These are phyloP conservation scores for Holotrichia oblita DNA, from an alignment of 1,140 invertebrate genomes.

Conservation along the genomic window DNA sequence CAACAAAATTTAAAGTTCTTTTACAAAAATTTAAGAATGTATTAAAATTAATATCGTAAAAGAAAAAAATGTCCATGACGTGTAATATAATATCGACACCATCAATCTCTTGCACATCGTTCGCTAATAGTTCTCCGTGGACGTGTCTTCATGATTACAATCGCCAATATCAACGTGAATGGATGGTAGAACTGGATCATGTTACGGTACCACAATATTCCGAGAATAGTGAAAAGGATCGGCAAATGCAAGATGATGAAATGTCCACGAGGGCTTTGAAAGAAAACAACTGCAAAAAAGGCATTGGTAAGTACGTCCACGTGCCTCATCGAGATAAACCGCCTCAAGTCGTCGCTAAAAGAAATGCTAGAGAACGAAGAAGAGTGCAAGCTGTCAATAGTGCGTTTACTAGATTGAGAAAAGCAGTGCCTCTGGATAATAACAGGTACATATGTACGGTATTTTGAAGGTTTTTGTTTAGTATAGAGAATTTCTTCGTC, in stretches of 20 bases:
- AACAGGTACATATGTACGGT: conserved; percentile 54
- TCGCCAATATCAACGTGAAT: conserved; percentile 25
- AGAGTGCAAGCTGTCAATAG: conserved; percentile 68
- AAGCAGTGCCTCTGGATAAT: conserved; percentile 63
- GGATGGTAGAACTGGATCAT: conserved; percentile 28
- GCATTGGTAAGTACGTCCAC: conserved; percentile 50
- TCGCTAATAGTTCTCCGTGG: conserved; percentile 26
- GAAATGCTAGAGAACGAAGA: conserved; percentile 68
- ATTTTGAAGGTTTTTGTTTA: background rate
- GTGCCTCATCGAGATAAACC: conserved; percentile 57
- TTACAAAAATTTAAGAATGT: background rate
- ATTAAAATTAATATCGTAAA: background rate
- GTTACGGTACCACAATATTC: conserved; percentile 45
- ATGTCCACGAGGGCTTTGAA: conserved; percentile 36
- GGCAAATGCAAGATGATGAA: conserved; percentile 37
- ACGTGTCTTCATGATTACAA: conserved; percentile 22
- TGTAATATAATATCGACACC: conserved; percentile 39
- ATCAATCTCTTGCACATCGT: conserved; percentile 29
- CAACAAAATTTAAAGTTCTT: background rate
- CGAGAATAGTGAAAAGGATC: conserved; percentile 19
- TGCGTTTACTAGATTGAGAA: conserved; percentile 64
- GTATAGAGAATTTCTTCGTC: too few species aligned
- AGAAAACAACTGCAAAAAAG: conserved; percentile 48
- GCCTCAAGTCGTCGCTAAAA: conserved; percentile 65
- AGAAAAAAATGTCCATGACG: conserved; percentile 26